Evolutionary conservation across 2,797 vertebrate species (phyloP).

Genomic region (Picus viridis): DNA sequence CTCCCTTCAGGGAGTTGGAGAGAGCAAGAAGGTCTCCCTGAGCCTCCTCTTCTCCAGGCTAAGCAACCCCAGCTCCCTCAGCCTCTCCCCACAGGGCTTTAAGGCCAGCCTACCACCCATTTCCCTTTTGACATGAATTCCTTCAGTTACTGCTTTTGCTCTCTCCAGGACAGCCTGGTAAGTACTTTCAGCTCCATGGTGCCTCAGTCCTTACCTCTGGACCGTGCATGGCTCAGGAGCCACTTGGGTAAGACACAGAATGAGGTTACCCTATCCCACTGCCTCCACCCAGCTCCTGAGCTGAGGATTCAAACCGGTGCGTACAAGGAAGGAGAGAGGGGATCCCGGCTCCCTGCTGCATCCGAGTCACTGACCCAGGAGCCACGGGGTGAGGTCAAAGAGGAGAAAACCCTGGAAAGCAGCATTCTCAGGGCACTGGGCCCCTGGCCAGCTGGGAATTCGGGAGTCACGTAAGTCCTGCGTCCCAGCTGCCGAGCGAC

Average conservation of each 20-base stretch:
- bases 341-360: background rate
- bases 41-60: too few relatives aligned
- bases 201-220: background rate
- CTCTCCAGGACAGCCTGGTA: background rate
- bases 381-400: background rate
- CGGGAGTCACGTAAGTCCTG: slow-evolving; percentile 42
- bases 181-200: background rate
- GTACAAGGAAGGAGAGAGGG: background rate
- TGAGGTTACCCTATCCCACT: background rate
- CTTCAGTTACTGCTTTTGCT: background rate
- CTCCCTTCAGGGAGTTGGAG: too few relatives aligned
- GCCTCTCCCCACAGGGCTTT: background rate
- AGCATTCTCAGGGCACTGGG: background rate
- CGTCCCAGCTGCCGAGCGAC: background rate
- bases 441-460: slow-evolving; percentile 35
- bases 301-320: accelerated
- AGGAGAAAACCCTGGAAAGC: slow-evolving; percentile 67
- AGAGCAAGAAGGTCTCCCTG: too few relatives aligned
- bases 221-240: accelerated
- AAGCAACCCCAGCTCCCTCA: too few relatives aligned
- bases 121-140: background rate
- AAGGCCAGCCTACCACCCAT: background rate
- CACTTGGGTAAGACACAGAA: accelerated
- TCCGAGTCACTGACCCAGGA: slow-evolving; percentile 58
- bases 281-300: background rate